Base-by-base conservation (phyloP, 1,140 invertebrate genomes). In the honey bee (Apis mellifera) region DNA sequence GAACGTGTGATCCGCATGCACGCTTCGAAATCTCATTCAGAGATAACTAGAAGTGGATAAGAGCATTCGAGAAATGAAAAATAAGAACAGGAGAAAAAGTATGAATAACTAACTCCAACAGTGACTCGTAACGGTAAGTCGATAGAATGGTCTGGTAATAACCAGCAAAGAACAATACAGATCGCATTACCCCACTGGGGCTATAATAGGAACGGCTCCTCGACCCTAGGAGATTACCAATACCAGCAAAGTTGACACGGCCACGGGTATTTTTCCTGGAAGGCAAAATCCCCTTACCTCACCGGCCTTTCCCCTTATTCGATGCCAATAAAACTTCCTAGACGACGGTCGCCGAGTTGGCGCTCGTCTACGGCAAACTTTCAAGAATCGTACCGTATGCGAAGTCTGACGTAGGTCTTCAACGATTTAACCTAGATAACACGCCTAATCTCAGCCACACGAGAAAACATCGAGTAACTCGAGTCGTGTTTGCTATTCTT, bases 1-100 rank as follows among this genome's bases (percentile, higher is more conserved):
- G 91, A 91, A 91, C 88, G 89, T 82, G 84, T 64, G 72, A 66
- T 78, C 78, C 84, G 62, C 71, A 82, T 86, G 75, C 84, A 81
- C 84, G 83, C 74, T 82, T 90, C 79, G 82, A 87, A 90, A 87
- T 84, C 85, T 89, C 89, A 90, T 91, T 90, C 90, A 90, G 88
- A 82, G 82, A 70, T 73, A 74, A 72, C 84, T 68, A 21, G 52
- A 23, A 11, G 23, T 15, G 71, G 26, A 52, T 50, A 26, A n/a
- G 52, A 12, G 15, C 15, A 68, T 21, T 50, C 15, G n/a, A 48
- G 52, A 71, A 71, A 65, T 48, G 54, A 55, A 60, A 64, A 72
- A 84, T 69, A 70, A 80, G 57, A 59, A 26, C 19, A 42, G 5
- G 12, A 54, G 19, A 50, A 78, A 62, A 77, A 23, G 15, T 55